These are phyloP conservation scores for Penelope pileata DNA, from an alignment of 2,113 vertebrate genomes.

Conservation along the genomic window DNA sequence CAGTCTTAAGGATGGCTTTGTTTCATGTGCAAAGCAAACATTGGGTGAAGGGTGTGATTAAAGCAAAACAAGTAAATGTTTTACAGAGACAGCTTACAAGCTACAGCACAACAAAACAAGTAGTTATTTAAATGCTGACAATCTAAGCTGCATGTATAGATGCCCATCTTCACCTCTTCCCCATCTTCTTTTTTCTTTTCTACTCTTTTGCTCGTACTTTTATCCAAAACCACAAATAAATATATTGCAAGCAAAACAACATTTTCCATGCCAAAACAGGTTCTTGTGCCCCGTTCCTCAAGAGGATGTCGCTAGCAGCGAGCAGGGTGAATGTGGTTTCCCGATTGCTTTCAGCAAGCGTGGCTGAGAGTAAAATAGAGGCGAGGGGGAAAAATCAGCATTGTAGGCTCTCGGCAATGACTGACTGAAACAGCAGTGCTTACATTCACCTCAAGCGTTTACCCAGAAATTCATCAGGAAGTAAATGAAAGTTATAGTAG, in stretches of 20 bases:
- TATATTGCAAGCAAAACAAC: not conserved
- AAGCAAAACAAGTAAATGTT: slow-evolving; percentile 36
- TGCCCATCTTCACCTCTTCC: not conserved
- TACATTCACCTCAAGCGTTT: not conserved
- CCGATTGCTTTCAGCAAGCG: not conserved
- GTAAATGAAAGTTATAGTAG: not conserved
- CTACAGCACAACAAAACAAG: not conserved
- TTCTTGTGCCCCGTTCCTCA: not conserved
- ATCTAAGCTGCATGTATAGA: not conserved
- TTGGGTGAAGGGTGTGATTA: not conserved
- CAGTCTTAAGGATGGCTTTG: slow-evolving; percentile 40
- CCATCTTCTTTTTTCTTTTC: not conserved
- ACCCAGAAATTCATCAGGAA: not conserved
- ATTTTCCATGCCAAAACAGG: not conserved
- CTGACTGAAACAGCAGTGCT: not conserved
- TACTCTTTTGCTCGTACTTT: not conserved
- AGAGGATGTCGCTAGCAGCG: not conserved
- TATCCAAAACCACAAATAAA: not conserved
- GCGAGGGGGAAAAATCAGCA: not conserved
- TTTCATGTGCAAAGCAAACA: slow-evolving; percentile 48
- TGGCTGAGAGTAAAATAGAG: not conserved
- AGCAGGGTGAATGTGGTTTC: not conserved
- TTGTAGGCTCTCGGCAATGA: not conserved
- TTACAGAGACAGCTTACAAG: slow-evolving; percentile 32
- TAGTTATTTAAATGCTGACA: not conserved